Percentiles rank a stretch among this genome's conserved stretches.
Evolutionary conservation across 1,140 invertebrate genomes (phyloP).

Genomic region (Maconellicoccus hirsutus): DNA sequence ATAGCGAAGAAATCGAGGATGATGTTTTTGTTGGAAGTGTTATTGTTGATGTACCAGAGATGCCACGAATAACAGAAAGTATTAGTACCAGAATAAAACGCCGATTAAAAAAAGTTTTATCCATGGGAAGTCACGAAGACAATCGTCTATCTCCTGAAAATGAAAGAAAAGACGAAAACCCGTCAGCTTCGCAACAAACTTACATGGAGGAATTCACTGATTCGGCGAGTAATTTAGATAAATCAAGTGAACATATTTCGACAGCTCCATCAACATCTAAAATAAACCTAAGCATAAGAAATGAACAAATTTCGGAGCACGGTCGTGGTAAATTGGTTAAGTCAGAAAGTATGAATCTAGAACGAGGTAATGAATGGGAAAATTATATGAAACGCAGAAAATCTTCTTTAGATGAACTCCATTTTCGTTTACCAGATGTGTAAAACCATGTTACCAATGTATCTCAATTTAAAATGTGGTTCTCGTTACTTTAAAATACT

Average conservation of each 20-base stretch:
- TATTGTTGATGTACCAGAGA: not conserved
- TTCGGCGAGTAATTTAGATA: not conserved
- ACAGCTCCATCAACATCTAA: not conserved
- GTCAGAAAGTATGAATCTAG: not conserved
- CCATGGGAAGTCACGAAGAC: not conserved
- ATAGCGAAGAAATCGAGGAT: conserved; percentile 5
- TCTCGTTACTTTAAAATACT: not conserved
- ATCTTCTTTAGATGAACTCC: not conserved
- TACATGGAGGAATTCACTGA: not conserved
- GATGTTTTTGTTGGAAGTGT: not conserved
- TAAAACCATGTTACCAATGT: not conserved
- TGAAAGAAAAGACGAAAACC: not conserved
- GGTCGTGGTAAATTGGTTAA: not conserved
- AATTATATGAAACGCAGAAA: not conserved
- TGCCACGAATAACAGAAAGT: not conserved
- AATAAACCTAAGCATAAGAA: not conserved
- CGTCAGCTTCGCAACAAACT: not conserved
- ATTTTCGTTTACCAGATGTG: not conserved
- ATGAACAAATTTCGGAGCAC: not conserved
- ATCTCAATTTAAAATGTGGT: too few relatives aligned
- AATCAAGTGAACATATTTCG: not conserved
- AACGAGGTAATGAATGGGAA: not conserved
- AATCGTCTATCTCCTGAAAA: not conserved
- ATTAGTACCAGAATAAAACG: conserved; percentile 5
- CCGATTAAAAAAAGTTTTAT: not conserved